Conservation (phyloP, 2,797 vertebrate genomes). For the Myioborus melanocephalus region DNA sequence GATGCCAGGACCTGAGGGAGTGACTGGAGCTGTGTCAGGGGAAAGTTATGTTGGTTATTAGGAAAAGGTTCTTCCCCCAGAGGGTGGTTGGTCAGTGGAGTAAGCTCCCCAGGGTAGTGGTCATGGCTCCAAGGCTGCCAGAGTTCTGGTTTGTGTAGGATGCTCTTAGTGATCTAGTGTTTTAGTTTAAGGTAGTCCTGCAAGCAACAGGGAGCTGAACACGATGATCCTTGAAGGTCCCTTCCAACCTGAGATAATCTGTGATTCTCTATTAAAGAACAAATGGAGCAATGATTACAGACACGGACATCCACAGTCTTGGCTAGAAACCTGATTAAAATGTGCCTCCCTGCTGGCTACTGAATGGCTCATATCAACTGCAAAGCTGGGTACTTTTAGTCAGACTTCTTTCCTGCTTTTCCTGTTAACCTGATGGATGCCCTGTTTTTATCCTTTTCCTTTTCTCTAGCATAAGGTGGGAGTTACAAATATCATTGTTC, state of each 20-base stretch:
- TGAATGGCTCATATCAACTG: neutral
- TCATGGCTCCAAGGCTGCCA: neutral
- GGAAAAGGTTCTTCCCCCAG: neutral
- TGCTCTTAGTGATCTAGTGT: neutral
- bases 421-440: constrained; percentile 23
- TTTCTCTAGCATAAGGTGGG: constrained; percentile 24
- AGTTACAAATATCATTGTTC: neutral
- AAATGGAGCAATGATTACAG: neutral
- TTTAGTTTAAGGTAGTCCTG: neutral
- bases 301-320: neutral
- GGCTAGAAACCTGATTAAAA: neutral
- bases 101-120: neutral
- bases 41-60: neutral
- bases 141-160: neutral
- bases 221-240: neutral
- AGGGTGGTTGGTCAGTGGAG: neutral
- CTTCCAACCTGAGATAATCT: neutral
- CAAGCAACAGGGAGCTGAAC: neutral
- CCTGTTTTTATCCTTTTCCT: constrained; percentile 45
- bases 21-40: neutral
- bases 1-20: neutral
- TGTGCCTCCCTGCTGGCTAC: neutral
- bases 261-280: neutral
- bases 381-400: neutral
- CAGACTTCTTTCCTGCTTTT: neutral